phyloP scores from a whole-genome alignment of 2,888 invertebrate genomes.

The Amaurobius ferox region DNA sequence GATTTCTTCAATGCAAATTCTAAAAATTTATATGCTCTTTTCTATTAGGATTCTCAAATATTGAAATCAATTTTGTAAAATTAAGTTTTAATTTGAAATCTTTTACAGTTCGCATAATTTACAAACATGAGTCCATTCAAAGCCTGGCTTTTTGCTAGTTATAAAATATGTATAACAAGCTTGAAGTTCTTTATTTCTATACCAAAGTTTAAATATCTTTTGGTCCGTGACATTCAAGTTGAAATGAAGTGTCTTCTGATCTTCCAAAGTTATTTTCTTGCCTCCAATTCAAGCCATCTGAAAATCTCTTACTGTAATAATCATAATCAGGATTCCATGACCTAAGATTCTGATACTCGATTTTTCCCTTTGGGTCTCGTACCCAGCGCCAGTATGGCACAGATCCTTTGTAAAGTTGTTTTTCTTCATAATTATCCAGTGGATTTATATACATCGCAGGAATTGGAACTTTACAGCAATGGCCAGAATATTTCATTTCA shows the following conservation, averaged over 20 bases:
- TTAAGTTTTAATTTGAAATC: too few species aligned
- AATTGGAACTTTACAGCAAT: conserved; percentile 34
- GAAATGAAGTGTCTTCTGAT: conserved; percentile 16
- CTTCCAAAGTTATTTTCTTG: conserved; percentile 31
- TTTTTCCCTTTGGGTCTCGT: conserved; percentile 42
- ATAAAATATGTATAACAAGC: too few species aligned
- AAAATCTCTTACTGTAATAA: conserved; percentile 41
- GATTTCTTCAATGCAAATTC: too few species aligned
- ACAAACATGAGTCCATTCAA: too few species aligned
- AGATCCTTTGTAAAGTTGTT: conserved; percentile 40
- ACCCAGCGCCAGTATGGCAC: conserved; percentile 31
- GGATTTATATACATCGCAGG: conserved; percentile 42
- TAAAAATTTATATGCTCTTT: too few species aligned
- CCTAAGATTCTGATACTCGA: neutral
- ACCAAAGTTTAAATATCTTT: conserved; percentile 28
- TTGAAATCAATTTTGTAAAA: too few species aligned
- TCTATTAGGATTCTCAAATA: too few species aligned
- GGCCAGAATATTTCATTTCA: neutral
- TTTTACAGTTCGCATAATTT: too few species aligned
- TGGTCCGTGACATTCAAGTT: conserved; percentile 26
- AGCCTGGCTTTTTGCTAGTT: too few species aligned
- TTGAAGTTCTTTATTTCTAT: too few species aligned
- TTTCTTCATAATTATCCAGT: conserved; percentile 36
- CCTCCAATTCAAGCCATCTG: neutral
- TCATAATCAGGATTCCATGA: conserved; percentile 32